These are phyloP conservation scores for Zaprionus nigranus DNA, from an alignment of 1,140 invertebrate species.

Conservation along the genomic window DNA sequence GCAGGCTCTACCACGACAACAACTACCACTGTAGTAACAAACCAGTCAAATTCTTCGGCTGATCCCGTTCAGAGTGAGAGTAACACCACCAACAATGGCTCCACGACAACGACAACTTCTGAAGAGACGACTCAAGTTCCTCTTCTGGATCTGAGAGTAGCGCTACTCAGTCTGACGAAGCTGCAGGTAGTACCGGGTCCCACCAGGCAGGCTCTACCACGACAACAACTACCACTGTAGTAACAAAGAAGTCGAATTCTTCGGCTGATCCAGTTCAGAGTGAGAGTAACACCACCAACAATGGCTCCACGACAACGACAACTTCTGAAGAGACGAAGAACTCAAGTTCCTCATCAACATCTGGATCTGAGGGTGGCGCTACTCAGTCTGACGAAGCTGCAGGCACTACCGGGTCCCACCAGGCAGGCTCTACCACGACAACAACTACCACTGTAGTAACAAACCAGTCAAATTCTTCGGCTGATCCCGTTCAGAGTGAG, in stretches of 20 bases:
- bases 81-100: background rate
- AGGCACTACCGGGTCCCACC: too few species aligned
- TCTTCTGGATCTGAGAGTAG: background rate
- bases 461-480: too few species aligned
- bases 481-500: too few species aligned
- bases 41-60: background rate
- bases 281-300: slow-evolving; percentile 5
- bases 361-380: background rate
- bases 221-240: background rate
- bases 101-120: background rate
- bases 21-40: slow-evolving; percentile 1
- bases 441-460: too few species aligned
- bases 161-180: background rate
- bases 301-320: slow-evolving; percentile 11
- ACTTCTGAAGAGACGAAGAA: slow-evolving; percentile 1
- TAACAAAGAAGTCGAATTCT: background rate
- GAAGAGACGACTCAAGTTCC: background rate
- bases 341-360: background rate
- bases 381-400: background rate
- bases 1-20: slow-evolving; percentile 4
- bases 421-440: too few species aligned
- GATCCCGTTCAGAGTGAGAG: background rate
- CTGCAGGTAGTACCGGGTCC: background rate
- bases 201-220: background rate
- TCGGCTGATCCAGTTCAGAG: slow-evolving; percentile 7